Conservation (phyloP, 2,888 invertebrate species). For the Oligia strigilis region DNA sequence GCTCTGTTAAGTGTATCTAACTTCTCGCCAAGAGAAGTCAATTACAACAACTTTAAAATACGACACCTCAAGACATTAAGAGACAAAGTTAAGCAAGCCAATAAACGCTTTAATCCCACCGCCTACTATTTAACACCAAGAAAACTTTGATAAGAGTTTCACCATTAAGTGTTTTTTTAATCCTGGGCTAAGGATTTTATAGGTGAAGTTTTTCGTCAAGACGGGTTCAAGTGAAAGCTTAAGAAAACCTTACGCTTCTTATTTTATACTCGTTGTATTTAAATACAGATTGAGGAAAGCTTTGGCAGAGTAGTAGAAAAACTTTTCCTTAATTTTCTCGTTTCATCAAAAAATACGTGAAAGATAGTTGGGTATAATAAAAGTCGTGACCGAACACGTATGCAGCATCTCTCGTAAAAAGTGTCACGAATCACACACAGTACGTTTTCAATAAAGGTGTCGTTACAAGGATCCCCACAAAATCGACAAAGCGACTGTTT, state of each 20-base stretch:
- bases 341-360: slow-evolving; percentile 39
- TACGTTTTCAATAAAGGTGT: slow-evolving; percentile 84
- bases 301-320: slow-evolving; percentile 31
- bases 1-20: slow-evolving; percentile 71
- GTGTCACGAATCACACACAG: slow-evolving; percentile 77
- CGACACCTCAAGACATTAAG: slow-evolving; percentile 77
- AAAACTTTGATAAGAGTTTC: slow-evolving; percentile 71
- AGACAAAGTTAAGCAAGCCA: slow-evolving; percentile 78
- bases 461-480: slow-evolving; percentile 81
- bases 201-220: slow-evolving; percentile 68
- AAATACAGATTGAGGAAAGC: slow-evolving; percentile 59
- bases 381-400: slow-evolving; percentile 69
- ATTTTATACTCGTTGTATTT: slow-evolving; percentile 58
- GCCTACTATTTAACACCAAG: slow-evolving; percentile 74
- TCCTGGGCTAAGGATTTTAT: slow-evolving; percentile 68
- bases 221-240: slow-evolving; percentile 68
- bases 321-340: slow-evolving; percentile 50
- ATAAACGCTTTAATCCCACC: slow-evolving; percentile 73
- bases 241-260: slow-evolving; percentile 56
- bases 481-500: slow-evolving; percentile 86
- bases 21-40: slow-evolving; percentile 73
- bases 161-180: slow-evolving; percentile 70
- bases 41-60: slow-evolving; percentile 78
- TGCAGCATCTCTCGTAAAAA: slow-evolving; percentile 72
- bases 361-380: slow-evolving; percentile 65